These are phyloP conservation scores for Phytoseiulus persimilis DNA, from an alignment of 2,888 invertebrate genomes.

Conservation along the genomic window DNA sequence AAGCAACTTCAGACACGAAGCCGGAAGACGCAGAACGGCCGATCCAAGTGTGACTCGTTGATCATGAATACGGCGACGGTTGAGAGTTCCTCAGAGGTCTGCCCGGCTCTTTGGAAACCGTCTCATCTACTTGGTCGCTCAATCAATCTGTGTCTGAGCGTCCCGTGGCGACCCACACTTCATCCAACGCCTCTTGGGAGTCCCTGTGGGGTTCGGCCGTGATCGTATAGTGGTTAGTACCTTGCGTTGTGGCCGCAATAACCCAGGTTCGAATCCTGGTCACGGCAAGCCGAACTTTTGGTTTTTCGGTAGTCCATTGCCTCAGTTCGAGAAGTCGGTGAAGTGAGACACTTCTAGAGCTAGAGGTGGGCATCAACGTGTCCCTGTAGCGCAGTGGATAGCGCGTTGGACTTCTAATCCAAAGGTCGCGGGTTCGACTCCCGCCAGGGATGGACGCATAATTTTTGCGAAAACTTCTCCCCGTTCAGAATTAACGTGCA, in stretches of 20 bases:
- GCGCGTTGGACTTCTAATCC: constrained; percentile 5
- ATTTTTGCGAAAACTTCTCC: neutral
- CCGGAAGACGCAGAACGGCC: neutral
- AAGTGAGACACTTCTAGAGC: neutral
- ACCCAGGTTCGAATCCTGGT: neutral
- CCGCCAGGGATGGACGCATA: neutral
- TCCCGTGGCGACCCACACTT: neutral
- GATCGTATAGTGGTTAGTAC: too few relatives aligned
- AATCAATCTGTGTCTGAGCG: neutral
- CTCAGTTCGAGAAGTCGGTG: neutral
- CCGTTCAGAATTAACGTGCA: neutral
- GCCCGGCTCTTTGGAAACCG: neutral
- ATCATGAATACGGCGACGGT: neutral
- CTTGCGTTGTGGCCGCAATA: too few relatives aligned
- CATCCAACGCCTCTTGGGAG: neutral
- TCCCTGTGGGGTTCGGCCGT: too few relatives aligned
- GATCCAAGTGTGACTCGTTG: neutral
- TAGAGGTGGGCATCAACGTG: neutral
- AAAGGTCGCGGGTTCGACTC: constrained; percentile 5
- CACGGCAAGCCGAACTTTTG: neutral
- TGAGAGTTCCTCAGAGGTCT: neutral
- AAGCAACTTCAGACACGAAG: neutral
- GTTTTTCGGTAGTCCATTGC: neutral
- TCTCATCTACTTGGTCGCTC: neutral
- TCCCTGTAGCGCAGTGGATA: constrained; percentile 5